A percentile compares a stretch with the other conserved stretches of the same genome.
These are phyloP conservation scores for Podilymbus podiceps DNA, from an alignment of 2,113 vertebrate genomes.

Conservation along the genomic window DNA sequence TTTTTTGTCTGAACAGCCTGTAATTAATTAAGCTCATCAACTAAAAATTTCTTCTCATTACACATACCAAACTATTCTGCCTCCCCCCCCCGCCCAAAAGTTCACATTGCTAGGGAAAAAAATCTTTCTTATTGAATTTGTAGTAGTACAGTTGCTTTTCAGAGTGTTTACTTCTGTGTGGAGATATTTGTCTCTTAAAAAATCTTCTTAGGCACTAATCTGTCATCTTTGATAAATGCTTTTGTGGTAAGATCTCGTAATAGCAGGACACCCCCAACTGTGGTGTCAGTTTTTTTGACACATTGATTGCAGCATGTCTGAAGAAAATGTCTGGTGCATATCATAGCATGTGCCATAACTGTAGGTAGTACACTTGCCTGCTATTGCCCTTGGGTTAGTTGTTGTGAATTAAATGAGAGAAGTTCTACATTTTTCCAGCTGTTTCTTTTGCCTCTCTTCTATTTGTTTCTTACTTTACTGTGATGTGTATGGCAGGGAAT, in stretches of 20 bases:
- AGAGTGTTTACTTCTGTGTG: not conserved
- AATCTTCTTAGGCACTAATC: not conserved
- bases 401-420: not conserved
- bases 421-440: not conserved
- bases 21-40: not conserved
- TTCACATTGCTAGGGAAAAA: not conserved
- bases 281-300: constrained; percentile 23
- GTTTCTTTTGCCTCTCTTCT: not conserved
- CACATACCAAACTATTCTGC: not conserved
- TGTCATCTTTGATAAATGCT: constrained; percentile 26
- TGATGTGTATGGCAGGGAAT: not conserved
- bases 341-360: not conserved
- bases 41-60: not conserved
- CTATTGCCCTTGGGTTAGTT: not conserved
- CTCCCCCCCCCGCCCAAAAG: not conserved
- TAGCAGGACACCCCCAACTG: constrained; percentile 7
- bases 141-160: not conserved
- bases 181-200: not conserved
- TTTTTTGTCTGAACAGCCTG: not conserved
- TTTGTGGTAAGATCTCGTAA: constrained; percentile 26
- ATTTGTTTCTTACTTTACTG: not conserved
- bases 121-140: not conserved
- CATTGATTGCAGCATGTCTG: constrained; percentile 41
- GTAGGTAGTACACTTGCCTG: not conserved
- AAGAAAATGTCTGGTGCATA: not conserved